These are phyloP conservation scores for Drosophila melanica DNA, from an alignment of 1,140 invertebrate species.

Conservation along the genomic window DNA sequence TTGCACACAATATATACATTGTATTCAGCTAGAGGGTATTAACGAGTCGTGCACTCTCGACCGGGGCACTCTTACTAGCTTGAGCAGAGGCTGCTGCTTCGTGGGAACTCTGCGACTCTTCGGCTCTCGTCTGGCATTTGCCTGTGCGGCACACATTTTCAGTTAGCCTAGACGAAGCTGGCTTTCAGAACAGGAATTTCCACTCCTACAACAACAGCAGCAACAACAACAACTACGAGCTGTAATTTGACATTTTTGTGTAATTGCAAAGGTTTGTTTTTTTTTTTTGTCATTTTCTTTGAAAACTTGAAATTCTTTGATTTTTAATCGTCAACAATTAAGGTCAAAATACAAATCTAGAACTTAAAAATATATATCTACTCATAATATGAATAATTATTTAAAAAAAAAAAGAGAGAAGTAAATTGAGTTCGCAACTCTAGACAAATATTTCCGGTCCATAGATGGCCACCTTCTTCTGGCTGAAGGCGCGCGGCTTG, in stretches of 20 bases:
- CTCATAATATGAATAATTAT: not conserved
- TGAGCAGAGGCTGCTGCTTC: constrained; percentile 36
- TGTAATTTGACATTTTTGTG: constrained; percentile 27
- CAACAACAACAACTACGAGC: constrained; percentile 29
- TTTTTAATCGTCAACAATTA: constrained; percentile 80
- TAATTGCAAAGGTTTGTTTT: constrained; percentile 49
- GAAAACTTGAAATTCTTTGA: constrained; percentile 52
- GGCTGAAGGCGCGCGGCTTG: constrained; percentile 35
- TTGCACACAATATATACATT: no score
- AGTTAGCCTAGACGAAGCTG: constrained; percentile 60
- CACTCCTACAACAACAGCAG: constrained; percentile 72
- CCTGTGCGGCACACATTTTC: constrained; percentile 68
- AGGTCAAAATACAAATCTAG: constrained; percentile 31
- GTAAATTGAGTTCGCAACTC: not conserved
- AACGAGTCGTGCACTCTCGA: no score
- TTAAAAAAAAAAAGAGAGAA: not conserved
- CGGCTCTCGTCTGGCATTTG: constrained; percentile 64
- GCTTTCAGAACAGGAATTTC: constrained; percentile 80
- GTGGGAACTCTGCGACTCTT: constrained; percentile 66
- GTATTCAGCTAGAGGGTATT: no score
- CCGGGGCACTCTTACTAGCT: constrained; percentile 2
- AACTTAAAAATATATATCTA: not conserved
- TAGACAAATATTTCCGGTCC: constrained; percentile 69
- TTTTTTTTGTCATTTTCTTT: constrained; percentile 10
- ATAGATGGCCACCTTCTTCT: constrained; percentile 43